Base-by-base conservation (phyloP, 2,888 invertebrate genomes). In the Therioaphis trifolii region DNA sequence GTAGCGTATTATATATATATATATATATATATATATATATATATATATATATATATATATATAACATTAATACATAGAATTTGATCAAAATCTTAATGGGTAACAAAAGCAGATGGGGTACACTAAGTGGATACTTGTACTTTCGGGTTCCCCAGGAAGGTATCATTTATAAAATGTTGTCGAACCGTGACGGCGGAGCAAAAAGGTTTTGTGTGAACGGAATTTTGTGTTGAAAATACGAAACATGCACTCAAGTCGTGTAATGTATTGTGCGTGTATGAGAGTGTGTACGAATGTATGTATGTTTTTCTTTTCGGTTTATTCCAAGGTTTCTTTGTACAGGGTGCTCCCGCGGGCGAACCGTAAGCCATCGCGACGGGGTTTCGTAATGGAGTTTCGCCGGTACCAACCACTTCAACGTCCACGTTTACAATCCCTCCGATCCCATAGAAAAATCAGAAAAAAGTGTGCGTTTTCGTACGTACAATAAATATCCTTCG, bases 151-250 rank as follows among this genome's bases (percentile, higher is more conserved):
- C 18, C 43, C 43, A n/a, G 12, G 5, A 58, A 12, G 75, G 43
- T 46, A 76, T 76, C 61, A 63, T 77, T 77, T 66, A 49, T 66
- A 77, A 77, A 66, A 77, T n/a, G 49, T 21, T 66, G 66, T 66
- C 77, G 49, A 77, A 77, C 29, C 49, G 21, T 63, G 49, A 66
- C 29, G 40, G 18, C 35, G 5, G 29, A 12, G 78, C 15, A 52
- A 58, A 43, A 55, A 40, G 40, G 55, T 72, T 55, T 80, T 43
- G 40, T n/a, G 14, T 4, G n/a, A 24, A 61, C 43, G 21, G 24
- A 46, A 46, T 43, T 58, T 35, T 27, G 27, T 2, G 49, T 49
- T 5, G 11, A 66, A 77, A 77, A 77, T 49, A 46, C 49, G 49
- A 46, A 61, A 61, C 43, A 43, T 63, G 27, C 76, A 46, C 61